Evolutionary conservation across 1,140 invertebrate species (phyloP), one percentile per base, ranked within the genome.

Genomic region (Latrodectus geometricus): DNA sequence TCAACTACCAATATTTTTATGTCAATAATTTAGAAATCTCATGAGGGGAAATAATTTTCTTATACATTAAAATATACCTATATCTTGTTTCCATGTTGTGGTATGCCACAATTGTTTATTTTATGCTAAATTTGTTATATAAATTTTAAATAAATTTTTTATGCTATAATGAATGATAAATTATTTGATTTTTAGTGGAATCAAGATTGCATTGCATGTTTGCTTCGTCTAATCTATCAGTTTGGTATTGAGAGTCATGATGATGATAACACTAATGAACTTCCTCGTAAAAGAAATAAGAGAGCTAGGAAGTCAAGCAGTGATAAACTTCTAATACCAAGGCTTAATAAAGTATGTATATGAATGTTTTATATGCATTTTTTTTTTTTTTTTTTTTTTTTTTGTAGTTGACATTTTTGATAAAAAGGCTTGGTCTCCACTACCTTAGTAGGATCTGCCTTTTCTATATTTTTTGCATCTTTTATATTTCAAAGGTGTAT

Each of bases 161-260:
- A 3, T 35, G 1, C 35, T 35, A 35, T 35, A 3, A 5, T 35
- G 35, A 35, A 35, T 35, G 35, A 35, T 35, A 35, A 3, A 35
- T 35, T 68, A 15, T 75, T 9, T 50, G 74, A 49, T 81, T 88
- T 88, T 68, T 88, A 98, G 91, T 98, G 97, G 97, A 95, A 96
- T 80, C 97, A 98, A 91, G 97, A 98, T 90, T 98, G 97, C 90
- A 92, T 98, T 12, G 96, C 96, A 0, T 95, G 95, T 89, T 90
- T 98, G 14, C 90, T 98, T 17, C 95, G 96, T 89, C 92, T 97
- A 81, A 91, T 98, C 17, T 91, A 90, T 91, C 94, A 96, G 86
- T 93, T 98, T 70, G 96, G 97, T 0, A 95, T 97, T 7, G 90
- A 89, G 90, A n/a, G 90, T 90, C 88, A 84, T 89, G 50, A 90